Base-by-base conservation (phyloP, 2,113 vertebrate genomes). In the Calonectris borealis region DNA sequence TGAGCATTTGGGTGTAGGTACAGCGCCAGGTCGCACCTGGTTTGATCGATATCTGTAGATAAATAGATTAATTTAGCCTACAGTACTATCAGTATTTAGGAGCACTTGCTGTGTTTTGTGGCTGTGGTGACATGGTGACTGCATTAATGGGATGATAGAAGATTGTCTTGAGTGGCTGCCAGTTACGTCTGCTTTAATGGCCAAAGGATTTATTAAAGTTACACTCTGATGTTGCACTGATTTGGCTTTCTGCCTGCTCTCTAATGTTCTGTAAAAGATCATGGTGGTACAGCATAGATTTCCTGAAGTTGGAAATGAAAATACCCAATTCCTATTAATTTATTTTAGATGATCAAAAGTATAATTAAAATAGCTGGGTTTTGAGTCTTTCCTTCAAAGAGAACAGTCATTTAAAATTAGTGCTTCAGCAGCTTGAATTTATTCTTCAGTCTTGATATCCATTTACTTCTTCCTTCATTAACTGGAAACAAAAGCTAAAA, bases 181-280 rank as follows among this genome's bases (percentile, higher is more conserved):
- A 95, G 83, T 91, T 92, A 42, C 0, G 4, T 79, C 83, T 94
- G 48, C 77, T 62, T 92, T 94, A 97, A 96, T 91, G 75, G 84
- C 79, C 89, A 40, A 42, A 95, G 92, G 89, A 95, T 95, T 95
- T 96, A 95, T 96, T 94, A 34, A 95, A 86, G 87, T 83, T 87
- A 11, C 84, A 13, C 86, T 94, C 80, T 9, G 58, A 68, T 62
- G 80, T 78, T 92, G 86, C 69, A n/a, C 55, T 65, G 76, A 65
- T 86, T 86, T 96, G 92, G 88, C 93, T 82, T 84, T n/a, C 54
- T 95, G 93, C 95, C 94, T 88, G 81, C 46, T 91, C 11, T 86
- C 72, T 85, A 75, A 61, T 79, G 64, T 83, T 91, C 84, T 83
- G 68, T 78, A 61, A 72, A 81, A 95, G 75, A 94, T 85, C 51